Base-by-base conservation (phyloP, 92 coral and sea anemone genomes). In the Pocillopora meandrina region DNA sequence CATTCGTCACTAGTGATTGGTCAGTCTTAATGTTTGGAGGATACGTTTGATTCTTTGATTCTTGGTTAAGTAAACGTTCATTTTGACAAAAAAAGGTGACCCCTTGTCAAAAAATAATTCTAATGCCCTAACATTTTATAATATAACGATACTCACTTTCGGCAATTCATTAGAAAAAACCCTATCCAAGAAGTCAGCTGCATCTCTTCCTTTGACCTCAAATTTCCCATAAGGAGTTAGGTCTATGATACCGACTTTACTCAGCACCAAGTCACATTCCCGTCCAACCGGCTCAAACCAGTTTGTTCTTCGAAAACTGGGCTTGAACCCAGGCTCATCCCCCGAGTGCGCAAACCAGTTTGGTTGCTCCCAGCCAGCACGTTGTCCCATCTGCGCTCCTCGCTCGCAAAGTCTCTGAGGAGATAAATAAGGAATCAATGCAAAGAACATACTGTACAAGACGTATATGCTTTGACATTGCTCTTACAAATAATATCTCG, bases 221-320 rank as follows among this genome's bases (percentile, higher is more conserved):
- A 95, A 90, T 82, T 96, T 96, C 42, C 98, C 98, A 87, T 94
- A 96, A 11, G 98, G 92, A 2, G 98, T 86, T 81, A 96, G 84
- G 76, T 96, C 98, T 74, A 96, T 92, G 23, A 96, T 94, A 12
- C 98, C 98, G 70, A 96, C 98, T 65, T 89, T 87, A 33, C 90
- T 94, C 69, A 94, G 85, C 21, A 94, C 98, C 79, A 96, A 91
- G 73, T 89, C 92, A 71, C 92, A 95, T 80, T 95, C 98, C 52
- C 96, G 97, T 10, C 97, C 97, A 84, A 93, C 97, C 9, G 97
- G 95, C 71, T 93, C 90, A 93, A 95, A 95, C 98, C 98, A 95
- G 98, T 95, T 95, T 79, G 98, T 83, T 23, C 98, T 90, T 17
- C 93, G 90, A 72, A 93, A 95, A 77, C 98, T 95, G 55, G 98